Percentiles rank a stretch among this genome's conserved stretches.
Conservation (phyloP, 2,797 vertebrate genomes). For the Salarias fasciatus region DNA sequence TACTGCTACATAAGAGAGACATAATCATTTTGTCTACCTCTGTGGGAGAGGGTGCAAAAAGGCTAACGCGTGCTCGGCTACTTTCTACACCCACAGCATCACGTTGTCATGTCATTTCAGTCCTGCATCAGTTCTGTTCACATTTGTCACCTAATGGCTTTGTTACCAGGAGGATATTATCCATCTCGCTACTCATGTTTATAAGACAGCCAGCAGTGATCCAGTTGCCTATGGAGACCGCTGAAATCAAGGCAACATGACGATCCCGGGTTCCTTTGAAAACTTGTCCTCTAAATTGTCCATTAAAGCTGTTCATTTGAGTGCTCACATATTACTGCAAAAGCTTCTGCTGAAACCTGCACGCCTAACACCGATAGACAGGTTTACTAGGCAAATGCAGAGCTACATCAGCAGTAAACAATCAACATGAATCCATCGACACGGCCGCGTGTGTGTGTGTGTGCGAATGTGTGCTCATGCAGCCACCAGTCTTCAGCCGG, state of each 20-base stretch:
- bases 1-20: conserved; percentile 1
- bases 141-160: conserved; percentile 64
- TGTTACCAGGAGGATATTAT: conserved; percentile 68
- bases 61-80: conserved; percentile 35
- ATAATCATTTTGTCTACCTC: conserved; percentile 1
- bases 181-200: conserved; percentile 60
- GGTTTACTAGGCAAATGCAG: conserved; percentile 41
- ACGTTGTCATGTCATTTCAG: conserved; percentile 55
- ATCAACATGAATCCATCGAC: conserved; percentile 42
- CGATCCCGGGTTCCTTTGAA: conserved; percentile 51
- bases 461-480: conserved; percentile 42
- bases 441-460: conserved; percentile 24
- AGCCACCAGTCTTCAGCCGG: conserved; percentile 46
- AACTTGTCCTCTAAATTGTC: conserved; percentile 55
- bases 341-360: conserved; percentile 33
- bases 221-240: conserved; percentile 74
- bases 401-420: conserved; percentile 42
- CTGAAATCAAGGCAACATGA: conserved; percentile 59
- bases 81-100: conserved; percentile 52
- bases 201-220: conserved; percentile 63
- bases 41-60: conserved; percentile 17
- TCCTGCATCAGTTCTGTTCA: conserved; percentile 44
- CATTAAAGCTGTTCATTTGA: conserved; percentile 56
- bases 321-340: conserved; percentile 37
- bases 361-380: conserved; percentile 13